Conservation (phyloP, 2,113 vertebrate species). For the Rhinopomastus cyanomelas region DNA sequence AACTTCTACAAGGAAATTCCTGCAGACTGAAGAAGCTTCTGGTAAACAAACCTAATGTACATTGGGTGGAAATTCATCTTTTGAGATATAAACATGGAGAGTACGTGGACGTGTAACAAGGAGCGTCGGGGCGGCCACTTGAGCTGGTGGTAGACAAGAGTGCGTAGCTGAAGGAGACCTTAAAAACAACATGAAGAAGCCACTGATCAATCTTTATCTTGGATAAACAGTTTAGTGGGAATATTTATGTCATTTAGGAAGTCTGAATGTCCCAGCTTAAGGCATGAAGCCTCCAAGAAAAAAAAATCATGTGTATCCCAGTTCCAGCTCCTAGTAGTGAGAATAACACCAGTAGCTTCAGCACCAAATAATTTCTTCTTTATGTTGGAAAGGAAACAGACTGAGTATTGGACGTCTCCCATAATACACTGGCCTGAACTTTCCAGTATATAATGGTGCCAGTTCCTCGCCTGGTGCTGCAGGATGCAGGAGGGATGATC, state of each 20-base stretch:
- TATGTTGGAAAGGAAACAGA: not conserved
- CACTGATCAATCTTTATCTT: not conserved
- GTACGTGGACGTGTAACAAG: not conserved
- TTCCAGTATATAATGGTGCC: not conserved
- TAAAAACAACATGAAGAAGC: not conserved
- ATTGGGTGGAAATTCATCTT: not conserved
- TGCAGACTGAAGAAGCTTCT: not conserved
- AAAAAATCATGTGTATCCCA: not conserved
- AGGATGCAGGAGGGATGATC: not conserved
- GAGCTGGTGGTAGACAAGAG: not conserved
- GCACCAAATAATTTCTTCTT: not conserved
- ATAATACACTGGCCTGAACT: not conserved
- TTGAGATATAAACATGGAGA: constrained; percentile 23
- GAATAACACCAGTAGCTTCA: not conserved
- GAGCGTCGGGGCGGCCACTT: not conserved
- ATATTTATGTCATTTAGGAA: not conserved
- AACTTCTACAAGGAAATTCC: not conserved
- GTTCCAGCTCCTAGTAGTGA: not conserved
- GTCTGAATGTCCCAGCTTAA: not conserved
- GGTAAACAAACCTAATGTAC: constrained; percentile 4
- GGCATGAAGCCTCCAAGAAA: not conserved
- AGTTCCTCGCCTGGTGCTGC: not conserved
- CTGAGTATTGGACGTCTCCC: not conserved
- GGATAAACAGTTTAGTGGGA: constrained; percentile 4
- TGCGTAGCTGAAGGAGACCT: not conserved